A percentile compares a stretch with the other conserved stretches of the same genome.
Conservation (phyloP, 2,113 vertebrate species). For the Datnioides undecimradiatus region DNA sequence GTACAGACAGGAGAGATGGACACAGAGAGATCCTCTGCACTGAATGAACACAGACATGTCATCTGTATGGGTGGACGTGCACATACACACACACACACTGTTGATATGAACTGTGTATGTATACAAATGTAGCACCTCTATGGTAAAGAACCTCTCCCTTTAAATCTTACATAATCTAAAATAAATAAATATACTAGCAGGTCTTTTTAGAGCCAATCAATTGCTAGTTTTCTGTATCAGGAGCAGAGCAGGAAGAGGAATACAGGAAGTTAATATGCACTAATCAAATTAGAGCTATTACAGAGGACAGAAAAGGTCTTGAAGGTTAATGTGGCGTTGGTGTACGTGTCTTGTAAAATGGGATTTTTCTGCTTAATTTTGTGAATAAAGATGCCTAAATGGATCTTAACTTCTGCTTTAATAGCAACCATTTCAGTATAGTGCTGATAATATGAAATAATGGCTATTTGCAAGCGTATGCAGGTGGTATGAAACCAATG, state of each 20-base stretch:
- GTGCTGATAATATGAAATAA: neutral
- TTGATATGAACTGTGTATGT: conserved; percentile 31
- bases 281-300: conserved; percentile 30
- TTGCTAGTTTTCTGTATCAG: conserved; percentile 37
- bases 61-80: neutral
- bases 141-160: conserved; percentile 61
- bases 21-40: conserved; percentile 12
- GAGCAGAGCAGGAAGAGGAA: conserved; percentile 23
- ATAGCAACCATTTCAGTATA: neutral
- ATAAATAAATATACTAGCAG: conserved; percentile 35
- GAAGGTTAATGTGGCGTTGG: neutral
- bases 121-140: conserved; percentile 46
- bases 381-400: neutral
- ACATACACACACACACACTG: conserved; percentile 28
- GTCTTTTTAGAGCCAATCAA: conserved; percentile 57
- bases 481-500: neutral
- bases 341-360: neutral
- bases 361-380: neutral
- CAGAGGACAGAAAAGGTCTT: conserved; percentile 25
- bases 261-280: conserved; percentile 38
- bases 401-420: neutral
- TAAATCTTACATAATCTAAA: conserved; percentile 71
- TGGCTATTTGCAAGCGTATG: neutral
- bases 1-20: conserved; percentile 26
- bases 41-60: conserved; percentile 12